A percentile compares a stretch with the other conserved stretches of the same genome.
Evolutionary conservation across 1,140 invertebrate species (phyloP).

Genomic region (Monomorium pharaonis): DNA sequence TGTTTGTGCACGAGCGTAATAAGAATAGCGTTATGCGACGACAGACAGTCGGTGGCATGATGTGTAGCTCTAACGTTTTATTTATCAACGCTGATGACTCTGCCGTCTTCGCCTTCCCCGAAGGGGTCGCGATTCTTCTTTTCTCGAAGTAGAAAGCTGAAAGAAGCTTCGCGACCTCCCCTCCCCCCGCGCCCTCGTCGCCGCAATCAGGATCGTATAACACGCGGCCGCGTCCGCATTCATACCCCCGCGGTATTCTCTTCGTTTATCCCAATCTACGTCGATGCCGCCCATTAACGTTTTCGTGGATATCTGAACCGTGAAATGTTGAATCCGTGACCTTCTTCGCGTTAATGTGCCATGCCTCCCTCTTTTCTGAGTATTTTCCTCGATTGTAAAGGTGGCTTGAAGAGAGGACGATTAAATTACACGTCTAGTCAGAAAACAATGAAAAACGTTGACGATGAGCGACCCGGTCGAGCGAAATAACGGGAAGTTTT

Average conservation of each 20-base stretch:
- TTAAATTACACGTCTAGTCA: slow-evolving; percentile 28
- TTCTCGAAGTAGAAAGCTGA: slow-evolving; percentile 71
- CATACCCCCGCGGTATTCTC: not conserved
- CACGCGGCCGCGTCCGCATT: slow-evolving; percentile 15
- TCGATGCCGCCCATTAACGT: not conserved
- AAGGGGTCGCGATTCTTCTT: slow-evolving; percentile 75
- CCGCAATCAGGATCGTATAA: slow-evolving; percentile 57
- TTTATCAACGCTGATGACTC: slow-evolving; percentile 83
- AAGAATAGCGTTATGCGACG: slow-evolving; percentile 72
- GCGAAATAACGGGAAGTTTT: not conserved
- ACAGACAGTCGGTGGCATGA: slow-evolving; percentile 71
- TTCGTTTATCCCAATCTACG: not conserved
- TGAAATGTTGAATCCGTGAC: slow-evolving; percentile 30
- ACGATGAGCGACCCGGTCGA: not conserved
- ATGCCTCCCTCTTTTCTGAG: not conserved
- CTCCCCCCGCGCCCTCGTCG: not conserved
- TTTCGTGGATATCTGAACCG: slow-evolving; percentile 26
- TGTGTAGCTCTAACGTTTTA: slow-evolving; percentile 80
- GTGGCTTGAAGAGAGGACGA: not conserved
- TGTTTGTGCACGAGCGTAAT: slow-evolving; percentile 61
- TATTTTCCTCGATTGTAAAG: slow-evolving; percentile 1
- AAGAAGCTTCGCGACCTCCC: slow-evolving; percentile 55
- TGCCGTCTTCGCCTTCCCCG: slow-evolving; percentile 69
- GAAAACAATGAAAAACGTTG: not conserved
- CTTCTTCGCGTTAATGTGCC: not conserved